phyloP scores from a whole-genome alignment of 2,113 vertebrate species.

The Hypocryptadius cinnamomeus region DNA sequence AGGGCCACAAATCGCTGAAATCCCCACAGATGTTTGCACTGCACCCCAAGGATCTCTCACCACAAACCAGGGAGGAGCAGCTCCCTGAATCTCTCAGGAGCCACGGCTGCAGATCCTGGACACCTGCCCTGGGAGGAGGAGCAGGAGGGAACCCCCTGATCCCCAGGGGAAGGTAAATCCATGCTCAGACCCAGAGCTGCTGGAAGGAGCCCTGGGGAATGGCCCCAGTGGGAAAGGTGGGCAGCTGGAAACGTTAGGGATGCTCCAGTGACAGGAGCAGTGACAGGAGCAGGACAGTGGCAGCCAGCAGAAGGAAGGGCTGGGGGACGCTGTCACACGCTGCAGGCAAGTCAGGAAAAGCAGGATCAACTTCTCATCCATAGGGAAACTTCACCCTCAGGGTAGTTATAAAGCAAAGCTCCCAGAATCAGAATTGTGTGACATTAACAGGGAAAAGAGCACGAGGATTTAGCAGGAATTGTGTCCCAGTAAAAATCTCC shows the following conservation, averaged over 20 bases:
- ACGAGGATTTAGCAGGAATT: not conserved
- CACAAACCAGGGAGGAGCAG: not conserved
- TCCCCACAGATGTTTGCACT: not conserved
- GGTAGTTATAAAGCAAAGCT: not conserved
- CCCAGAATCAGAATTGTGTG: not conserved
- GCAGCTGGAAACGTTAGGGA: rapidly evolving
- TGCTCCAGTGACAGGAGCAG: not conserved
- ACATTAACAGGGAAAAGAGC: not conserved
- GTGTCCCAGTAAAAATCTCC: not conserved
- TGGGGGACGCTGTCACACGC: not conserved
- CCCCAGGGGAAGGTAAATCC: not conserved
- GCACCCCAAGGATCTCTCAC: not conserved
- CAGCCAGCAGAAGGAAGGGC: not conserved
- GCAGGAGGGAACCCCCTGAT: not conserved
- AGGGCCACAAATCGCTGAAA: not conserved
- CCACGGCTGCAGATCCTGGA: not conserved
- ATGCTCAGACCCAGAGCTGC: not conserved
- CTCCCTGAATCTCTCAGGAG: not conserved
- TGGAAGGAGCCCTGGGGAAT: not conserved
- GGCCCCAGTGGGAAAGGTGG: not conserved
- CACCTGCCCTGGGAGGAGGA: not conserved
- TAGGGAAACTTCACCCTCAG: not conserved
- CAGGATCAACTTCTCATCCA: not conserved
- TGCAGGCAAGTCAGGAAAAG: rapidly evolving
- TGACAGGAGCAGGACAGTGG: not conserved